Evolutionary conservation across 2,888 invertebrate genomes (phyloP).

Genomic region (Caenorhabditis zanzibari): DNA sequence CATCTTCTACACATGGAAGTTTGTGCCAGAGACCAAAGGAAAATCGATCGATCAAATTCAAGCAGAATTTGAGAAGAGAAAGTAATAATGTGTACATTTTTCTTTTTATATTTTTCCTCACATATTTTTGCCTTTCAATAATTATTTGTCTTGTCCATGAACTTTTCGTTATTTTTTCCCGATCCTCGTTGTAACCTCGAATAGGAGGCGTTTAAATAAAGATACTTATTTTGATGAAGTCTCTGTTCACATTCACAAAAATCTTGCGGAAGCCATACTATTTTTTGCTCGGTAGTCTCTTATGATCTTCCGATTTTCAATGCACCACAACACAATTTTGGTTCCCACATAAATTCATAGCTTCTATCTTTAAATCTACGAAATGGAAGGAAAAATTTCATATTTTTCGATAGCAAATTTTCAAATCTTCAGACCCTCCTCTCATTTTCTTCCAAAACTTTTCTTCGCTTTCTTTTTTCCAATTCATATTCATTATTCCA

Average conservation of each 20-base stretch:
- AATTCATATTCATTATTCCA: slow-evolving; percentile 23
- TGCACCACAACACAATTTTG: too few species aligned
- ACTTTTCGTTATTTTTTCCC: not conserved
- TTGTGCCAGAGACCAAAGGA: slow-evolving; percentile 95
- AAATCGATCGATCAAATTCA: slow-evolving; percentile 80
- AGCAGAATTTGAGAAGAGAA: slow-evolving; percentile 69
- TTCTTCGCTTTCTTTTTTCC: not conserved
- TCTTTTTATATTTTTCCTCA: not conserved
- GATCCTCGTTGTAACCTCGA: not conserved
- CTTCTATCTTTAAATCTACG: too few species aligned
- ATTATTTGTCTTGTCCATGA: slow-evolving; percentile 2
- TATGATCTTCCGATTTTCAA: too few species aligned
- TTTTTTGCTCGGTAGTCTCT: too few species aligned
- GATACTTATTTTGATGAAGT: not conserved
- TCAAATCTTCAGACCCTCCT: not conserved
- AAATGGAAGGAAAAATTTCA: too few species aligned
- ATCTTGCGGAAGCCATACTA: too few species aligned
- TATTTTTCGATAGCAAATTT: too few species aligned
- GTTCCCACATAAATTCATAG: too few species aligned
- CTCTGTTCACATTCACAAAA: too few species aligned
- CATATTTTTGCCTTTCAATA: slow-evolving; percentile 6
- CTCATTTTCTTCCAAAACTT: not conserved
- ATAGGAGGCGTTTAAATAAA: slow-evolving; percentile 20
- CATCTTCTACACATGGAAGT: slow-evolving; percentile 98
- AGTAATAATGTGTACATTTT: slow-evolving; percentile 12